Evolutionary conservation across 1,140 invertebrate genomes (phyloP).

Genomic region (Calephelis virginiensis): DNA sequence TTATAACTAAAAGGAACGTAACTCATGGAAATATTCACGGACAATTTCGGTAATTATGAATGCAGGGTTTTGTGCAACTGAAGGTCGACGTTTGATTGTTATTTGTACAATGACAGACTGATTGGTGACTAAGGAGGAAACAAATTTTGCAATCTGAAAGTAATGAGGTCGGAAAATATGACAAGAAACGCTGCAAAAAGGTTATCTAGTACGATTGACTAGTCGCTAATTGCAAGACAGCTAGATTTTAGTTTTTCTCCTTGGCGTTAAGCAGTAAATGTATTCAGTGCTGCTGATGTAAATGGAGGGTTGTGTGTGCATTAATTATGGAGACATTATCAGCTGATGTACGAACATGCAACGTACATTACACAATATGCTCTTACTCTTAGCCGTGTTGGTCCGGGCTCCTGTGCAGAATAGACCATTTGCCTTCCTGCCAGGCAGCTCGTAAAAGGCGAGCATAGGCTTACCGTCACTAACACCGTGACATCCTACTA

Average conservation of each 20-base stretch:
- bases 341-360: no score
- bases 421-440: no score
- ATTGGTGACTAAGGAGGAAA: slow-evolving; percentile 49
- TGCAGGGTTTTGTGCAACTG: slow-evolving; percentile 41
- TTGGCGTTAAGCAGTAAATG: slow-evolving; percentile 6
- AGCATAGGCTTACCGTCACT: no score
- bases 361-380: no score
- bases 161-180: slow-evolving; percentile 53
- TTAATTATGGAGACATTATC: no score
- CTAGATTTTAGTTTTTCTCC: slow-evolving; percentile 39
- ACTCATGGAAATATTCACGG: slow-evolving; percentile 6
- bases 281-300: slow-evolving; percentile 14
- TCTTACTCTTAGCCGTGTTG: no score
- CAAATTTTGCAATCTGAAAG: slow-evolving; percentile 45
- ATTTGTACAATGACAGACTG: slow-evolving; percentile 44
- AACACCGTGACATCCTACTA: no score
- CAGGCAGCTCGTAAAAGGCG: no score
- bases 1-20: neutral
- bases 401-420: no score
- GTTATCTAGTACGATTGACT: slow-evolving; percentile 37
- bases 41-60: slow-evolving; percentile 8
- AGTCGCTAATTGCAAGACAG: slow-evolving; percentile 51
- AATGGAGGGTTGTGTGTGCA: neutral
- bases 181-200: slow-evolving; percentile 63
- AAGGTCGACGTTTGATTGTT: slow-evolving; percentile 55